Conservation (phyloP, 2,888 invertebrate species). For the Heliothis peltigera region DNA sequence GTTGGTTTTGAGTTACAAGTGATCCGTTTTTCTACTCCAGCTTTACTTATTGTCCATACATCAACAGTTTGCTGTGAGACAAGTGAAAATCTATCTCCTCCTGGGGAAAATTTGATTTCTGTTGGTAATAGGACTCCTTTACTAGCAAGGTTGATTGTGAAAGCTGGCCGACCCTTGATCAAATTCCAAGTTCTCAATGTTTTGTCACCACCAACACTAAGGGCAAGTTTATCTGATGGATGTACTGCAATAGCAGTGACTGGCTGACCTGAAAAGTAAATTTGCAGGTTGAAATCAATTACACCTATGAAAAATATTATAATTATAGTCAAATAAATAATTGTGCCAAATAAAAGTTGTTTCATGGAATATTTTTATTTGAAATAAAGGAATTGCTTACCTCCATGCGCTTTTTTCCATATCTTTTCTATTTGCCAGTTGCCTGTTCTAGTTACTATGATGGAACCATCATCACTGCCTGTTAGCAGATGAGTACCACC, state of each 20-base stretch:
- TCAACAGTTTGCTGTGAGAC: conserved; percentile 93
- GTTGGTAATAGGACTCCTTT: conserved; percentile 89
- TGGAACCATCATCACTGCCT: conserved; percentile 95
- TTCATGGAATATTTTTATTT: not conserved
- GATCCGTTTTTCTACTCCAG: conserved; percentile 92
- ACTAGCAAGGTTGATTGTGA: conserved; percentile 95
- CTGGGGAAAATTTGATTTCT: conserved; percentile 93
- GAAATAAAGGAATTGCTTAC: conserved; percentile 61
- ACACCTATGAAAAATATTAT: not conserved
- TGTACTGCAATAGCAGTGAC: conserved; percentile 95
- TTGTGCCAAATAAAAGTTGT: not conserved
- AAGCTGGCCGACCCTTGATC: conserved; percentile 96
- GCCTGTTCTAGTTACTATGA: conserved; percentile 94
- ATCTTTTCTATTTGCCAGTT: conserved; percentile 96
- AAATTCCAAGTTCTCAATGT: conserved; percentile 98
- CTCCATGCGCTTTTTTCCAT: conserved; percentile 96
- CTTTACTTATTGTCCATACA: conserved; percentile 94
- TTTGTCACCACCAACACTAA: conserved; percentile 96
- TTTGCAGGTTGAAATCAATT: not conserved
- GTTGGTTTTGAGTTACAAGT: conserved; percentile 92
- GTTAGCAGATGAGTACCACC: conserved; percentile 94
- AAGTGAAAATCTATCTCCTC: conserved; percentile 94
- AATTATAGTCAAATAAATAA: not conserved
- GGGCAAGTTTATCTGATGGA: conserved; percentile 96
- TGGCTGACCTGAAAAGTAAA: conserved; percentile 85